Evolutionary conservation across 2,113 vertebrate genomes (phyloP), one percentile per base, ranked within the genome.

Genomic region (Barnardius zonarius): DNA sequence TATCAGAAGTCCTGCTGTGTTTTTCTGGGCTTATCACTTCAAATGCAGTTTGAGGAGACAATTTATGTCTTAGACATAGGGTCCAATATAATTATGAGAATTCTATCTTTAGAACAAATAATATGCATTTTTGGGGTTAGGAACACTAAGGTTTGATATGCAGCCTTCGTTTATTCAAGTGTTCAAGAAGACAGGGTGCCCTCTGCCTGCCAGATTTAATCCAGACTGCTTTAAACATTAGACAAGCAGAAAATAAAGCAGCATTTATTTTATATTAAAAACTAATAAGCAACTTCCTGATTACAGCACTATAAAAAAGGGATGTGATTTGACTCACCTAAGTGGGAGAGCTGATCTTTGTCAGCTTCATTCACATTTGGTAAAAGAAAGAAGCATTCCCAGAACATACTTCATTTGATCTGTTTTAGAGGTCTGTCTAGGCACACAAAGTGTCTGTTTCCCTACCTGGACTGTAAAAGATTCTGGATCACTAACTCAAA

Each of bases 121-220:
- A 49, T 31, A 49, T 20, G 64, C 44, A 8, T 12, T 88, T 91
- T 15, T 17, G 22, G 17, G 15, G 31, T 76, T 73, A 79, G 41
- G 33, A 7, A 76, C n/a, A 13, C 17, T 41, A 74, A 48, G n/a
- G 24, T 66, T 66, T 85, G 18, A 22, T 57, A 80, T 6, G 12
- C 11, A 73, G 72, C 37, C 72, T 73, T 87, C 46, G 69, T 54
- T 73, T 86, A 55, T 73, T 55, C 13, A 1, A 54, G 22, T 17
- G 11, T 25, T 73, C 59, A 83, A 90, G 59, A 96, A 96, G 82
- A 92, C 3, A 94, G 70, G 62, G 72, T 86, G 95, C 90, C 90
- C 90, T 86, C 92, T 95, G 68, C 88, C 92, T 96, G 88, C 17
- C 88, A 81, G 55, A 92, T 90, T 74, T 52, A 69, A 66, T 90